A percentile compares a stretch with the other conserved stretches of the same genome.
Evolutionary conservation across 2,113 vertebrate species (phyloP).

Genomic region (Carlito syrichta): DNA sequence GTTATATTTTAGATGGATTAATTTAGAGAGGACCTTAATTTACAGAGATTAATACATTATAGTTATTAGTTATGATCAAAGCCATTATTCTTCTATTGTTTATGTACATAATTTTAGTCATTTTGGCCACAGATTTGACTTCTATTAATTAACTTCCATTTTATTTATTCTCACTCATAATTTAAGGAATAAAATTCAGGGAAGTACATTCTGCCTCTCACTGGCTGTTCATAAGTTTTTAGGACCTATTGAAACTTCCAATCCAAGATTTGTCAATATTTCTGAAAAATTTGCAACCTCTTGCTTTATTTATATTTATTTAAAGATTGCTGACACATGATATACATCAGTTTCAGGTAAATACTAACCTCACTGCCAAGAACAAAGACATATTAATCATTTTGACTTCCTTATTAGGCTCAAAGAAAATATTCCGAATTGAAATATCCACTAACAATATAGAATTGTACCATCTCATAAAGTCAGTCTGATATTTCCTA

Average conservation of each 20-base stretch:
- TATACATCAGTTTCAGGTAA: not conserved
- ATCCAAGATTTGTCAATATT: not conserved
- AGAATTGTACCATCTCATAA: too few relatives aligned
- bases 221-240: not conserved
- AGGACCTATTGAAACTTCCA: not conserved
- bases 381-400: not conserved
- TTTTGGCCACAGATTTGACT: not conserved
- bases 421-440: not conserved
- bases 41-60: not conserved
- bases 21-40: not conserved
- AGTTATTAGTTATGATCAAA: not conserved
- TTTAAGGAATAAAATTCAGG: not conserved
- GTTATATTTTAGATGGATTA: not conserved
- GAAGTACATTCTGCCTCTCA: not conserved
- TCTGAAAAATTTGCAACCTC: not conserved
- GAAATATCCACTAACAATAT: not conserved
- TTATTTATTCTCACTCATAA: constrained; percentile 8
- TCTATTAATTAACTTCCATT: not conserved
- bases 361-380: not conserved
- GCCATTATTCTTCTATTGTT: not conserved
- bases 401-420: not conserved
- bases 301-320: not conserved
- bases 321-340: not conserved
- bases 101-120: not conserved
- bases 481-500: too few relatives aligned